A percentile compares a stretch with the other conserved stretches of the same genome.
Evolutionary conservation across 2,888 invertebrate genomes (phyloP).

Genomic region (Drosophila mulleri): DNA sequence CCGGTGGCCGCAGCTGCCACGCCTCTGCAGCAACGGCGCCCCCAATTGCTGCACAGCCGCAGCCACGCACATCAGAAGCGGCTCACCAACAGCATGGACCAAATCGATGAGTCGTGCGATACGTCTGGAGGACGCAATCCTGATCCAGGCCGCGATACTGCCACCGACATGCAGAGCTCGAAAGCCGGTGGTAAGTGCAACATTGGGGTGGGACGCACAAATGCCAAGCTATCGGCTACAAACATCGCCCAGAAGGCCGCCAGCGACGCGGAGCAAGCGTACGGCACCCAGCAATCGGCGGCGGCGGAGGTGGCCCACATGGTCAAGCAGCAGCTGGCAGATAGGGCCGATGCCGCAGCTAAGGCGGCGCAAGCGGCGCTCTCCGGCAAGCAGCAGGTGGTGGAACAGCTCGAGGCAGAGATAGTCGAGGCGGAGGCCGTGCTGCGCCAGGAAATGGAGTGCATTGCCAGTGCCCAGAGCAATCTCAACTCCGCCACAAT

Average conservation of each 20-base stretch:
- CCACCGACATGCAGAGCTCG: neutral
- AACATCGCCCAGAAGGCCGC: conserved; percentile 91
- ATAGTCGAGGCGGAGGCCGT: conserved; percentile 88
- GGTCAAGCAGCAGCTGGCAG: conserved; percentile 90
- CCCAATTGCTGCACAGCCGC: neutral
- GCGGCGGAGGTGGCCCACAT: conserved; percentile 91
- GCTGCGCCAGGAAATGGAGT: conserved; percentile 87
- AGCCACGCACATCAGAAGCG: conserved; percentile 3
- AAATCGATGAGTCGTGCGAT: conserved; percentile 9
- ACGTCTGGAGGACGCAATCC: neutral
- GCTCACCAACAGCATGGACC: neutral
- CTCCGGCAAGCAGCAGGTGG: conserved; percentile 89
- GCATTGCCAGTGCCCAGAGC: conserved; percentile 87
- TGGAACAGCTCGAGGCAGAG: conserved; percentile 88
- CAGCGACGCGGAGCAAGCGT: conserved; percentile 86
- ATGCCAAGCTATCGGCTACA: conserved; percentile 86
- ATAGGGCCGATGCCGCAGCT: conserved; percentile 89
- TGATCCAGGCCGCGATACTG: neutral
- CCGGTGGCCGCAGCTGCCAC: neutral
- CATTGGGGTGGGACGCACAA: neutral
- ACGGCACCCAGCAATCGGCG: conserved; percentile 87
- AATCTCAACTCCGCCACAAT: conserved; percentile 87
- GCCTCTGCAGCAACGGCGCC: neutral
- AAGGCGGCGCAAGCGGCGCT: conserved; percentile 90
- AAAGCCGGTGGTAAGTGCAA: neutral